Conservation (phyloP, 2,888 invertebrate genomes). For the Sarcophaga rosellei region DNA sequence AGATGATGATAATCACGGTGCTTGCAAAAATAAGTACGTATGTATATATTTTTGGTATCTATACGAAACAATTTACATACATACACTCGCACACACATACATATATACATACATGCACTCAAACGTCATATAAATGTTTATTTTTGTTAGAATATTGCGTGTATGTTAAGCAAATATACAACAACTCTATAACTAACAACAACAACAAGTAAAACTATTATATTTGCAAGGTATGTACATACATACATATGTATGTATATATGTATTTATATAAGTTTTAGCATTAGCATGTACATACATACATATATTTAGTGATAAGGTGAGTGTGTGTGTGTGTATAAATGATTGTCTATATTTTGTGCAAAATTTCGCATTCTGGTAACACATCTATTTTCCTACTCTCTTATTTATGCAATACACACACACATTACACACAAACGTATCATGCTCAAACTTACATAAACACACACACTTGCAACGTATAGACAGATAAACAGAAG, state of each 20-base stretch:
- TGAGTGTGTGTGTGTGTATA: background rate
- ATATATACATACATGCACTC: too few relatives aligned
- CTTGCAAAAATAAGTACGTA: background rate
- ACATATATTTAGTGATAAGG: constrained; percentile 4
- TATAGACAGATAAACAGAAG: background rate
- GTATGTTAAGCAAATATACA: constrained; percentile 19
- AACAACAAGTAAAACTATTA: background rate
- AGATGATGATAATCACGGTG: background rate
- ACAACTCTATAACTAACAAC: background rate
- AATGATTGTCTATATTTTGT: constrained; percentile 18
- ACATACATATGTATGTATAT: background rate
- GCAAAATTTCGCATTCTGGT: constrained; percentile 39
- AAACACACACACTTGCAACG: background rate
- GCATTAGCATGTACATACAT: background rate
- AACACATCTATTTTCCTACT: constrained; percentile 46
- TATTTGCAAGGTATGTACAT: background rate
- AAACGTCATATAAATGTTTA: background rate
- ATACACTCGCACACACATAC: background rate
- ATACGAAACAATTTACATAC: background rate
- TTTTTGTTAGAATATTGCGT: background rate
- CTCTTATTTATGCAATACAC: background rate
- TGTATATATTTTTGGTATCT: background rate
- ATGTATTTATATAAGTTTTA: background rate
- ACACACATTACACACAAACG: background rate
- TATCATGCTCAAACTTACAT: background rate